Base-by-base conservation (phyloP, 2,113 vertebrate genomes). In the Xenopus tropicalis region DNA sequence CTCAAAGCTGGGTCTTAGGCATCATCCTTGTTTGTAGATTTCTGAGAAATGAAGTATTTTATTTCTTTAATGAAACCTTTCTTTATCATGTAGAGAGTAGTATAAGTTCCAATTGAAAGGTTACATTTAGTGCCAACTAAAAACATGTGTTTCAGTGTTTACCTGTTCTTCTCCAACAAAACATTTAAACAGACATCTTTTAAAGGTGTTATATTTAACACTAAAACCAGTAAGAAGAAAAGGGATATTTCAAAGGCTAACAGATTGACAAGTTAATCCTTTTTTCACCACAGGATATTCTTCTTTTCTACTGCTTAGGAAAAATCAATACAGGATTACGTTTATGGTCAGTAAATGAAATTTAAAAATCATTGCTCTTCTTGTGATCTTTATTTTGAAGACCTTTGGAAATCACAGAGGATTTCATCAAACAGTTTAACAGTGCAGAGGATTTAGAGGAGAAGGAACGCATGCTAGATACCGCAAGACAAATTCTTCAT, bases 401-500 rank as follows among this genome's bases (percentile, higher is more conserved):
- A 51, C 59, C 80, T 23, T 78, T 85, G 83, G 70, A 85, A 85
- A 78, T 86, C 61, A 87, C 77, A 77, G 52, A 80, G 64, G 76
- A 88, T 74, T 86, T 87, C 20, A 81, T 85, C 76, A 44, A 78
- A 64, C 78, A 80, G 56, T 90, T 79, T 58, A 83, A 81, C 61
- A 0, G 77, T 9, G 71, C 76, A 70, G 29, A 72, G 69, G 71
- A 78, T 63, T 21, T 20, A 48, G 74, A 70, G 71, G 80, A 84
- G 46, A 20, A 86, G 56, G 56, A 82, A 72, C 8, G 59, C 24
- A 67, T 83, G 42, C 69, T 82, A 71, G 82, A 80, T 11, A 16
- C 69, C 62, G 83, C 78, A 68, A 82, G 68, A 79, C 84, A 84
- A 80, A 69, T 78, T 42, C 81, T 86, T 77, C 44, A 65, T 54